Evolutionary conservation across 2,797 vertebrate genomes (phyloP).

Genomic region (Spondyliosoma cantharus): DNA sequence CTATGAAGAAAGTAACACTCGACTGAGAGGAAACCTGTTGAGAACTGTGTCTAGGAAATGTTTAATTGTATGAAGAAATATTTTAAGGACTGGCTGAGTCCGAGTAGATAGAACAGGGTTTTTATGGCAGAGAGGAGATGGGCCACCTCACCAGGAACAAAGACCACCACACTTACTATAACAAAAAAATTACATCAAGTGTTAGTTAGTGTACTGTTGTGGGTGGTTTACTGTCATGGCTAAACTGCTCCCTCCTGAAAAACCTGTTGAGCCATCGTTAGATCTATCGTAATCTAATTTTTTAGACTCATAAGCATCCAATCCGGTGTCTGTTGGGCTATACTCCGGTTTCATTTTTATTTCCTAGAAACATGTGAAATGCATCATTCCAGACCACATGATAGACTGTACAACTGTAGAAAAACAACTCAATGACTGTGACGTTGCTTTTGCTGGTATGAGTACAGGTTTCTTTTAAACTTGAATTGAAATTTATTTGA

Average conservation of each 20-base stretch:
- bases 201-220: background rate
- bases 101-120: background rate
- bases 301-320: too few relatives aligned
- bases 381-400: background rate
- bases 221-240: background rate
- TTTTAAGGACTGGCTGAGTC: background rate
- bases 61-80: background rate
- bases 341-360: background rate
- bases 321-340: background rate
- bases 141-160: background rate
- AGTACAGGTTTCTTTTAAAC: background rate
- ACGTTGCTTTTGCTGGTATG: background rate
- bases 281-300: too few relatives aligned
- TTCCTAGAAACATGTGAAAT: background rate
- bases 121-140: background rate
- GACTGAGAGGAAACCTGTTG: background rate
- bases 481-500: background rate
- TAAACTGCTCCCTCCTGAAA: too few relatives aligned
- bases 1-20: background rate
- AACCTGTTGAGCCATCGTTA: too few relatives aligned
- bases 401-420: background rate
- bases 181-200: background rate
- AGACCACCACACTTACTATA: background rate
- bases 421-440: too few relatives aligned
- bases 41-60: background rate